Conservation (phyloP, 2,797 vertebrate genomes). For the Cossypha polioptera region DNA sequence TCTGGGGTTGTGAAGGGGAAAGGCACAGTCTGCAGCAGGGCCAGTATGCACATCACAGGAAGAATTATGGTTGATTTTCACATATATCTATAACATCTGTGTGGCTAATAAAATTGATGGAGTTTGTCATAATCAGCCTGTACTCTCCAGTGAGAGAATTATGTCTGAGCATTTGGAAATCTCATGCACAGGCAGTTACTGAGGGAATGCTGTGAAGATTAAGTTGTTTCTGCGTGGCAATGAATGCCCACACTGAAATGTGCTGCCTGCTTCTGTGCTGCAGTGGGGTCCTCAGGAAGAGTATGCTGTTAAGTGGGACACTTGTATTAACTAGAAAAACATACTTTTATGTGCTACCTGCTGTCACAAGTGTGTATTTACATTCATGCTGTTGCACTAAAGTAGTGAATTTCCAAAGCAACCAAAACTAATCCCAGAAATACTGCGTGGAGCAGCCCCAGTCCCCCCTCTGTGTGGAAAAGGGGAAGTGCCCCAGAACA, state of each 20-base stretch:
- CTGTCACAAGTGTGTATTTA: not conserved
- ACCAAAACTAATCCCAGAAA: not conserved
- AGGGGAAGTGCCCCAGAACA: not conserved
- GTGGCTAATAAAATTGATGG: conserved; percentile 62
- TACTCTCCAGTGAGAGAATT: conserved; percentile 57
- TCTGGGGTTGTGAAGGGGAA: not conserved
- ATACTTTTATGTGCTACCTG: not conserved
- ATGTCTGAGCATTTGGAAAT: conserved; percentile 44
- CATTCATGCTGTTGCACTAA: not conserved
- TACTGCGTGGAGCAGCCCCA: fast-evolving
- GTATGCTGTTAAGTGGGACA: not conserved
- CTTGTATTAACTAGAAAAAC: not conserved
- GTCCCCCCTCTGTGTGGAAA: fast-evolving
- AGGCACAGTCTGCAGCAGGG: not conserved
- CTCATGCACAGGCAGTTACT: conserved; percentile 15
- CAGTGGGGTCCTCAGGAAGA: not conserved
- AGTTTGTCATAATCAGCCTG: conserved; percentile 56
- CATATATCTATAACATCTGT: conserved; percentile 62
- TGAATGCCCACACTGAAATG: not conserved
- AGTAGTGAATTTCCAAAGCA: fast-evolving
- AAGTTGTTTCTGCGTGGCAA: not conserved
- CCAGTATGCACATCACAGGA: not conserved
- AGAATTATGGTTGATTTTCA: conserved; percentile 48
- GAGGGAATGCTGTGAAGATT: conserved; percentile 34
- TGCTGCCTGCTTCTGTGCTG: not conserved